These are phyloP conservation scores for Baryphthengus martii DNA, from an alignment of 2,113 vertebrate genomes.

Conservation along the genomic window DNA sequence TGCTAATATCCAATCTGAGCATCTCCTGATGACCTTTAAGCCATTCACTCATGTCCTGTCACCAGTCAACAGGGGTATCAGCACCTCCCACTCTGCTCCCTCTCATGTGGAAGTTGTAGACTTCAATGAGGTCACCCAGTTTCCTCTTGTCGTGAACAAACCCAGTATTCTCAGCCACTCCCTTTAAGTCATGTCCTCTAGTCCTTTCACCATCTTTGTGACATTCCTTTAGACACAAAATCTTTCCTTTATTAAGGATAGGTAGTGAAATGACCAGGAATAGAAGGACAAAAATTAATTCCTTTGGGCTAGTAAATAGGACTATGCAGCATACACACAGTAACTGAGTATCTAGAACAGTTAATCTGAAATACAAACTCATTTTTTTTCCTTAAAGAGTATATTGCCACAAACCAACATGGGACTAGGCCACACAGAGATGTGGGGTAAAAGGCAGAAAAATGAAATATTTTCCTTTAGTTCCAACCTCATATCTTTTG, in stretches of 20 bases:
- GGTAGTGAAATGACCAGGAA: neutral
- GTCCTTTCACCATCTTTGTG: neutral
- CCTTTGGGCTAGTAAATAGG: neutral
- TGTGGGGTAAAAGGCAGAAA: neutral
- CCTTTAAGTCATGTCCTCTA: neutral
- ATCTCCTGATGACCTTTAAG: neutral
- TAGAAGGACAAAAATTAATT: neutral
- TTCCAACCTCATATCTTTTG: accelerated
- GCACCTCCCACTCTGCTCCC: neutral
- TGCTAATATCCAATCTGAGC: neutral
- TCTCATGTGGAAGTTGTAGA: neutral
- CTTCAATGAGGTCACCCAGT: neutral
- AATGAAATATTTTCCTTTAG: neutral
- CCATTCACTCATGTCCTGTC: neutral
- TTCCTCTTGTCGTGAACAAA: neutral
- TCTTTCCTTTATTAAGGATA: neutral
- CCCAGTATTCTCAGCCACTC: neutral
- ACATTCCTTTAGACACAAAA: neutral
- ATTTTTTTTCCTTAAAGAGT: neutral
- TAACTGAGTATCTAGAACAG: neutral
- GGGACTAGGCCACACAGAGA: neutral
- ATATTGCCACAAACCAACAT: neutral
- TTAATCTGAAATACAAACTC: neutral
- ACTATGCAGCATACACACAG: neutral
- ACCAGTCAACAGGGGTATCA: neutral